A percentile compares a stretch with the other conserved stretches of the same genome.
phyloP scores from a whole-genome alignment of 2,888 invertebrate genomes.

The Crepidodera aurea region DNA sequence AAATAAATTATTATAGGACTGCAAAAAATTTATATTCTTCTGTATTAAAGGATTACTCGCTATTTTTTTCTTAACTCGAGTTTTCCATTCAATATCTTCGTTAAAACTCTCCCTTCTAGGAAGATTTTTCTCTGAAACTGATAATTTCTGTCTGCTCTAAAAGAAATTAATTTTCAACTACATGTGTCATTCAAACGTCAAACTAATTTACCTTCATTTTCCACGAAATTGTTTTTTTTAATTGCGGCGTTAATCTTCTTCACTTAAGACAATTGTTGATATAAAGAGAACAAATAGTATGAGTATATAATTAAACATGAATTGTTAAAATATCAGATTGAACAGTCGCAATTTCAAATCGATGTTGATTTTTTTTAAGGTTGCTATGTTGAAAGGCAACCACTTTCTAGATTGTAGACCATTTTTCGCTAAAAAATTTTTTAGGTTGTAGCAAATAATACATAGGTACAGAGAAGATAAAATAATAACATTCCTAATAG shows the following conservation, averaged over 20 bases:
- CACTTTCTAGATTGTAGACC: background rate
- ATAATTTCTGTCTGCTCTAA: slow-evolving; percentile 47
- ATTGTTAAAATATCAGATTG: background rate
- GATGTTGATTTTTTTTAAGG: slow-evolving; percentile 3
- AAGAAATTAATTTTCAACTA: slow-evolving; percentile 25
- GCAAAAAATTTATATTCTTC: slow-evolving; percentile 47
- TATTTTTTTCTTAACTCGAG: slow-evolving; percentile 39
- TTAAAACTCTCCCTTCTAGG: slow-evolving; percentile 34
- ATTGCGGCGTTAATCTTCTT: background rate
- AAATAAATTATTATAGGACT: slow-evolving; percentile 46
- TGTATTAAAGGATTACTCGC: slow-evolving; percentile 45
- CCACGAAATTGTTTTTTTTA: slow-evolving; percentile 1
- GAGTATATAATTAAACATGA: slow-evolving; percentile 1
- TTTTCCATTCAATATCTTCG: slow-evolving; percentile 34
- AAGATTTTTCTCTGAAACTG: slow-evolving; percentile 45
- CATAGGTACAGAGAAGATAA: no score
- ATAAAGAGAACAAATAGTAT: slow-evolving; percentile 1
- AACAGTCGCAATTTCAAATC: background rate
- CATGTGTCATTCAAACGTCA: slow-evolving; percentile 12
- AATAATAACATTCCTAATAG: no score
- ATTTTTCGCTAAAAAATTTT: no score
- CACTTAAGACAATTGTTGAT: background rate
- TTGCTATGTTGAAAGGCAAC: slow-evolving; percentile 6
- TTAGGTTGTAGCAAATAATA: no score
- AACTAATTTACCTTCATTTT: slow-evolving; percentile 14